phyloP scores from a whole-genome alignment of 2,888 invertebrate species.

The Sinopyrophorus schimmeli region DNA sequence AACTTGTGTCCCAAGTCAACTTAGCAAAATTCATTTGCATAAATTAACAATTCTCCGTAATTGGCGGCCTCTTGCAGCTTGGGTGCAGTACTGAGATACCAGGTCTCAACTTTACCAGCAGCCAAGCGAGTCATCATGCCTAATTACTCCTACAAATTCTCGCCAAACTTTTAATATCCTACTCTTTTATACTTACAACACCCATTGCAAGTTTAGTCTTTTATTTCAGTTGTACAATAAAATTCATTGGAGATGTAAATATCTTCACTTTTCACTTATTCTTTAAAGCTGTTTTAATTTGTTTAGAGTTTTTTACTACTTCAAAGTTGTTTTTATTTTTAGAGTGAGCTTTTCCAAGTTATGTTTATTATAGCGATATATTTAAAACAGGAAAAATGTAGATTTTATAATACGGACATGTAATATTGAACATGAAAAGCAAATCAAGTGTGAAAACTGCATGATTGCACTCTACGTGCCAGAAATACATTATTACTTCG shows the following conservation, averaged over 20 bases:
- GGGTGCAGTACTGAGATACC: constrained; percentile 39
- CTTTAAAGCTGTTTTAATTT: constrained; percentile 36
- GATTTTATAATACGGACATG: constrained; percentile 12
- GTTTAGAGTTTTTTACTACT: constrained; percentile 29
- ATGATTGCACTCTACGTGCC: constrained; percentile 34
- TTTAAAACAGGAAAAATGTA: constrained; percentile 8
- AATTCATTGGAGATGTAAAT: constrained; percentile 30
- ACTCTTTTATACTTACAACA: constrained; percentile 34
- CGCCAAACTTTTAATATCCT: constrained; percentile 48
- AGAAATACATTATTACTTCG: constrained; percentile 28
- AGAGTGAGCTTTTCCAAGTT: background rate
- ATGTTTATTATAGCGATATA: background rate
- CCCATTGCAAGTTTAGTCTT: constrained; percentile 24
- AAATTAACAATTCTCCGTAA: constrained; percentile 47
- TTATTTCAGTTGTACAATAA: constrained; percentile 19
- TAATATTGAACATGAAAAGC: constrained; percentile 21
- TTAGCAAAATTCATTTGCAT: constrained; percentile 45
- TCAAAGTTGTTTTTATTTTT: constrained; percentile 10
- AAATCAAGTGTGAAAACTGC: constrained; percentile 38
- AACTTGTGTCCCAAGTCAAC: constrained; percentile 35
- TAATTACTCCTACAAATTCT: constrained; percentile 50
- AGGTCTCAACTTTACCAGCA: constrained; percentile 35
- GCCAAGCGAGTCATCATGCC: constrained; percentile 44
- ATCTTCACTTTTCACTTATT: constrained; percentile 25
- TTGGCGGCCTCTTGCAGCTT: constrained; percentile 38